Conservation (phyloP, 2,888 invertebrate species). For the Campaea margaritaria region DNA sequence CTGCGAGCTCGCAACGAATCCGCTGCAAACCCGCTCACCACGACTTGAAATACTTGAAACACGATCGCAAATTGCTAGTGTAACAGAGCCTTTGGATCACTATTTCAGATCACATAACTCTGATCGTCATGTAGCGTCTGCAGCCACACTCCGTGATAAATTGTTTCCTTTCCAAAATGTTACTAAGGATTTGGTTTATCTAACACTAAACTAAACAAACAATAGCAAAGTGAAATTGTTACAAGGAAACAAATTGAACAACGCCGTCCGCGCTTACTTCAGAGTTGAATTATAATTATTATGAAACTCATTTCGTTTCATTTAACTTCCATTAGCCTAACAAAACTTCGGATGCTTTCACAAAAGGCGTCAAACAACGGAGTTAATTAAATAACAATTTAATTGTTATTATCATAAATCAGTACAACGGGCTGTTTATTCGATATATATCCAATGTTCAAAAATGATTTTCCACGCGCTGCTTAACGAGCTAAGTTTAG, state of each 20-base stretch:
- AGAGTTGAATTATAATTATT: conserved; percentile 8
- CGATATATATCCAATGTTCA: conserved; percentile 9
- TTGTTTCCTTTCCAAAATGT: too few relatives aligned
- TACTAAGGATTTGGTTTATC: too few relatives aligned
- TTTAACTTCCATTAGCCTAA: conserved; percentile 24
- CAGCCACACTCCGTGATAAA: too few relatives aligned
- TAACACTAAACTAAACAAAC: not conserved
- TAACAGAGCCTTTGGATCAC: too few relatives aligned
- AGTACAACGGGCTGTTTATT: conserved; percentile 9
- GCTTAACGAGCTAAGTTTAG: not conserved
- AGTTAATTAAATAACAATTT: conserved; percentile 19
- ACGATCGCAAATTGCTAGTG: too few relatives aligned
- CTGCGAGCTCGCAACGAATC: too few relatives aligned
- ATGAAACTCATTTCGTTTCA: conserved; percentile 19
- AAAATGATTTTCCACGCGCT: conserved; percentile 8
- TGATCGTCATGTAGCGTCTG: too few relatives aligned
- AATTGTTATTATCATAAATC: conserved; percentile 24
- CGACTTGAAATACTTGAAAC: too few relatives aligned
- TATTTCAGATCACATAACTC: too few relatives aligned
- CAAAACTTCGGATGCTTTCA: conserved; percentile 23
- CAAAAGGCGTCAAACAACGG: conserved; percentile 25
- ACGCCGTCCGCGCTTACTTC: not conserved
- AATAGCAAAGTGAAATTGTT: not conserved
- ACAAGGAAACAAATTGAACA: not conserved
- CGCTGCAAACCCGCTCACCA: too few relatives aligned